Conservation (phyloP, 2,888 invertebrate genomes). For the Platerodrilus igneus region DNA sequence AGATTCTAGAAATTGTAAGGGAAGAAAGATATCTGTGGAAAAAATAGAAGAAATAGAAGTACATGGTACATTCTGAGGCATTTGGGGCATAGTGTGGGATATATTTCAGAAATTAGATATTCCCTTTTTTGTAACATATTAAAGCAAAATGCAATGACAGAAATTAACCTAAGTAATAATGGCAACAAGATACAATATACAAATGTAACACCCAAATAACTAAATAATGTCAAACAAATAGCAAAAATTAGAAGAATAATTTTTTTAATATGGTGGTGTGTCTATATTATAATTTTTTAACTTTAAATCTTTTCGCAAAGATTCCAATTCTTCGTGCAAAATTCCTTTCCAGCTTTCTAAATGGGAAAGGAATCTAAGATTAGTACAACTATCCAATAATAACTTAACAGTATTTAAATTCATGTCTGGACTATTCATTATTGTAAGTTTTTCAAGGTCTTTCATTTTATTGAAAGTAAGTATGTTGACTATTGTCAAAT, state of each 20-base stretch:
- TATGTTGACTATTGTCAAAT: constrained; percentile 59
- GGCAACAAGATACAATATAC: constrained; percentile 2
- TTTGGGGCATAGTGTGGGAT: too few relatives aligned
- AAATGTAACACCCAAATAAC: too few relatives aligned
- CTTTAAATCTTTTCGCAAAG: constrained; percentile 58
- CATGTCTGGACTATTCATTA: constrained; percentile 64
- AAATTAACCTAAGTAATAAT: too few relatives aligned
- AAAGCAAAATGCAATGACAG: too few relatives aligned
- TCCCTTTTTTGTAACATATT: too few relatives aligned
- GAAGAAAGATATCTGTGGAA: too few relatives aligned
- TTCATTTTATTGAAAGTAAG: constrained; percentile 62
- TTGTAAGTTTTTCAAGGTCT: constrained; percentile 63
- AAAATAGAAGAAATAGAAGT: too few relatives aligned
- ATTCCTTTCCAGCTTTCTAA: constrained; percentile 69
- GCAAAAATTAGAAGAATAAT: constrained; percentile 8
- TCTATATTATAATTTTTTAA: constrained; percentile 64
- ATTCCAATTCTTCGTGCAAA: constrained; percentile 56
- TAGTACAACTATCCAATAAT: constrained; percentile 63
- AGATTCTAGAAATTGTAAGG: too few relatives aligned
- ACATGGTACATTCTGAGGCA: too few relatives aligned
- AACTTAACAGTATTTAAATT: constrained; percentile 62
- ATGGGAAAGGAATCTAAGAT: constrained; percentile 61
- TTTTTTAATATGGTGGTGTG: constrained; percentile 44
- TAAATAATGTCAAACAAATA: too few relatives aligned
- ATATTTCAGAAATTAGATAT: too few relatives aligned